Evolutionary conservation across 2,113 vertebrate species (phyloP).

Genomic region (Muntiacus reevesi): DNA sequence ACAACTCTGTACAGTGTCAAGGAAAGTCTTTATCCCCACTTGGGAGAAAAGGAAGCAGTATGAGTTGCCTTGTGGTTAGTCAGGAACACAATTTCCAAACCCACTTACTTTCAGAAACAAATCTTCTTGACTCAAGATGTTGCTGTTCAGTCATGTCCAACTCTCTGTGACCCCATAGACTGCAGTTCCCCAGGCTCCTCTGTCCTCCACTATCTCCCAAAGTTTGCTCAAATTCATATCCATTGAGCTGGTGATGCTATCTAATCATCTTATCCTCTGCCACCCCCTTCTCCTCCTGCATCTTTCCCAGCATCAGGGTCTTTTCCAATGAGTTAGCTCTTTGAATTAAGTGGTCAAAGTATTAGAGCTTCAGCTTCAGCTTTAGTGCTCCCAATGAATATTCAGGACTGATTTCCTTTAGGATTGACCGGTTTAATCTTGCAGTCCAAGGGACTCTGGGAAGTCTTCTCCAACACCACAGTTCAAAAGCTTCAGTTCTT

Average conservation of each 20-base stretch:
- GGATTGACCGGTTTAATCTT: background rate
- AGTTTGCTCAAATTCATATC: background rate
- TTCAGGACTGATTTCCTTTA: background rate
- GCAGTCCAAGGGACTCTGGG: background rate
- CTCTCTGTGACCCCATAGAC: background rate
- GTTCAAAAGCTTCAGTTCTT: background rate
- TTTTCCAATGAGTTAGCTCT: background rate
- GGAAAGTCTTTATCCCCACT: background rate
- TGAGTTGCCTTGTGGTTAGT: background rate
- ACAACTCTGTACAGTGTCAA: accelerated
- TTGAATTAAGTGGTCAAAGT: background rate
- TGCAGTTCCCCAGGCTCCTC: background rate
- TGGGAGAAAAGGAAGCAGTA: background rate
- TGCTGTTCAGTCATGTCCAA: background rate
- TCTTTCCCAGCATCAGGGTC: background rate
- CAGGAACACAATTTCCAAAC: background rate
- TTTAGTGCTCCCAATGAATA: background rate
- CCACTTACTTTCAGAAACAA: background rate
- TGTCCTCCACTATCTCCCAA: background rate
- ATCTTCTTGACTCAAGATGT: background rate
- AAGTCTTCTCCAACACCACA: background rate
- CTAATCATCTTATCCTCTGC: background rate
- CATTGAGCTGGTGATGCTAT: background rate
- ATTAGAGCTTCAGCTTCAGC: background rate
- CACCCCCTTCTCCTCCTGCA: background rate